These are phyloP conservation scores for Macaca mulatta DNA, from an alignment of 2,113 vertebrate genomes.

Conservation along the genomic window DNA sequence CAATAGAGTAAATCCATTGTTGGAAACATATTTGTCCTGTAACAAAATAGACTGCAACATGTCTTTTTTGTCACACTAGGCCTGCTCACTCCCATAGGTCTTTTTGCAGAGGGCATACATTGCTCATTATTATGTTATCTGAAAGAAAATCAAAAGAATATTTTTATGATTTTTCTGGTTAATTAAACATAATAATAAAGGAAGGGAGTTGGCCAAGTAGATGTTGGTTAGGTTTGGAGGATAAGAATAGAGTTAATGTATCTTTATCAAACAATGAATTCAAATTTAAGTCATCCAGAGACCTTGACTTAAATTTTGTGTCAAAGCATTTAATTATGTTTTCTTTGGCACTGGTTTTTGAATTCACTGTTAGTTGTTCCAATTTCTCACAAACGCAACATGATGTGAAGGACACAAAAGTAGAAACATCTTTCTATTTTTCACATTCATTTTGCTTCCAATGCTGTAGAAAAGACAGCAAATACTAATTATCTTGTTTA, in stretches of 20 bases:
- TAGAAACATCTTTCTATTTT: constrained; percentile 22
- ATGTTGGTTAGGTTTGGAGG: not conserved
- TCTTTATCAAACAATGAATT: not conserved
- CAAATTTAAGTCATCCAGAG: constrained; percentile 20
- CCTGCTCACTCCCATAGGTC: not conserved
- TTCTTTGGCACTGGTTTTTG: constrained; percentile 40
- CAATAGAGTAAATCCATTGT: not conserved
- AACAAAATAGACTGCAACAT: constrained; percentile 8
- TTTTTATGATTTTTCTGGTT: constrained; percentile 13
- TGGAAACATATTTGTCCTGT: not conserved
- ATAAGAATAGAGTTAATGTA: not conserved
- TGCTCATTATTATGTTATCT: not conserved
- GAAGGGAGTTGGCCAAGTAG: not conserved
- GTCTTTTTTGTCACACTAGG: not conserved
- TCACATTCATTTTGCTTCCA: constrained; percentile 48
- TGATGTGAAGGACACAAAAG: constrained; percentile 30
- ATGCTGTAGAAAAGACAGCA: constrained; percentile 54
- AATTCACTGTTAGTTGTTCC: constrained; percentile 25
- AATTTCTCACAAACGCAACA: constrained; percentile 45
- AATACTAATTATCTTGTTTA: constrained; percentile 73
- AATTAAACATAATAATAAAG: not conserved
- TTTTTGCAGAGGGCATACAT: not conserved
- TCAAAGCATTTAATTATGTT: not conserved
- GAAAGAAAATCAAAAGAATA: constrained; percentile 4
- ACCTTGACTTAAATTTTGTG: not conserved